phyloP scores from a whole-genome alignment of 2,797 vertebrate genomes.

The Galaxias olidus region DNA sequence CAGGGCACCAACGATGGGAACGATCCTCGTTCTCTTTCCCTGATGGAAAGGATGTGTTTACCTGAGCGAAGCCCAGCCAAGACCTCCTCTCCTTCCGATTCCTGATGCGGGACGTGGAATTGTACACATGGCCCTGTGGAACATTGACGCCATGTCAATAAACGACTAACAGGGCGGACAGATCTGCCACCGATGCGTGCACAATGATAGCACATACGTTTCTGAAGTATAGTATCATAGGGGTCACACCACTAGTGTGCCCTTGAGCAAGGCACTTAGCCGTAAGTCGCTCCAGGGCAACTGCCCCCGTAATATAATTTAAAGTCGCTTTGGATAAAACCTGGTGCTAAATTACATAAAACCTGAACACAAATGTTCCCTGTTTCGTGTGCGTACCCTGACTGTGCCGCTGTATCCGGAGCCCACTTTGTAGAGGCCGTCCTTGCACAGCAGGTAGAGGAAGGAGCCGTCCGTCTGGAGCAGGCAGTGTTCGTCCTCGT shows the following conservation, averaged over 20 bases:
- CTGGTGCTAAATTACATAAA: too few species aligned
- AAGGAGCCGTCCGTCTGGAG: slow-evolving; percentile 98
- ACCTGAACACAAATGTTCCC: too few species aligned
- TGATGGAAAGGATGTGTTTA: slow-evolving; percentile 56
- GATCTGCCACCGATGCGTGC: background rate
- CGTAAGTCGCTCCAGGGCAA: too few species aligned
- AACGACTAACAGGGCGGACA: slow-evolving; percentile 11
- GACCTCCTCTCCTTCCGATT: slow-evolving; percentile 96
- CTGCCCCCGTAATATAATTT: too few species aligned
- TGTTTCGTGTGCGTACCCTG: slow-evolving; percentile 73
- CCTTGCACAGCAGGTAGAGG: slow-evolving; percentile 96
- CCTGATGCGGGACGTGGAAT: slow-evolving; percentile 96
- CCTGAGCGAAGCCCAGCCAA: slow-evolving; percentile 99
- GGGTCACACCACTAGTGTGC: too few species aligned
- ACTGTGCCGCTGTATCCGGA: slow-evolving; percentile 99
- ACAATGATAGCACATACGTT: background rate
- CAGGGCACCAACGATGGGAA: background rate
- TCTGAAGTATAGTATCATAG: too few species aligned
- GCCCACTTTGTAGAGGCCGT: slow-evolving; percentile 97
- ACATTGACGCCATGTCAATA: slow-evolving; percentile 33
- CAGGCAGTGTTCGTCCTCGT: slow-evolving; percentile 94
- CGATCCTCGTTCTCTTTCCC: background rate
- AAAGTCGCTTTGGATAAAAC: too few species aligned
- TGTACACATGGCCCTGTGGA: slow-evolving; percentile 96
- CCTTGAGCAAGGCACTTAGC: too few species aligned